A percentile compares a stretch with the other conserved stretches of the same genome.
Conservation (phyloP, 1,140 invertebrate species). For the Ooceraea biroi region DNA sequence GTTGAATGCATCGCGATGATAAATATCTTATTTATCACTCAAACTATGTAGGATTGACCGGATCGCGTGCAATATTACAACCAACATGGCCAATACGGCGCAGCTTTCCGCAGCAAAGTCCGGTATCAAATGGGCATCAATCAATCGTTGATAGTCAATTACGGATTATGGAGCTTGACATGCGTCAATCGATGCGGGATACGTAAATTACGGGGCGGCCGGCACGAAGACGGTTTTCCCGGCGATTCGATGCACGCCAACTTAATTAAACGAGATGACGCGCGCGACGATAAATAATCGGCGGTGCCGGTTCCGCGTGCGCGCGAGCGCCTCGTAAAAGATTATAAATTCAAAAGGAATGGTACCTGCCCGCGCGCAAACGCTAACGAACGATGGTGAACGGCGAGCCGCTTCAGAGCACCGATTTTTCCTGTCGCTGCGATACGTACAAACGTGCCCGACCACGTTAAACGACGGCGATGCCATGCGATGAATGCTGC, state of each 20-base stretch:
- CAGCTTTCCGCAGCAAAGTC: background rate
- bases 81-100: background rate
- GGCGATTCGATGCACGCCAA: constrained; percentile 35
- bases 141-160: constrained; percentile 66
- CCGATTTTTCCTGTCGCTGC: constrained; percentile 51
- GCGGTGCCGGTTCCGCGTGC: too few relatives aligned
- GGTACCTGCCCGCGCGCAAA: background rate
- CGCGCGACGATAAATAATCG: constrained; percentile 69
- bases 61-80: background rate
- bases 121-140: constrained; percentile 44
- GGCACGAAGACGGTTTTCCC: constrained; percentile 40
- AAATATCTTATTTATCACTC: too few relatives aligned
- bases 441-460: constrained; percentile 46
- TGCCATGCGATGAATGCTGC: constrained; percentile 7
- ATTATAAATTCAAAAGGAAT: constrained; percentile 73
- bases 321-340: constrained; percentile 32
- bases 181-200: constrained; percentile 60
- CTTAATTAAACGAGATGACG: constrained; percentile 73
- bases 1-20: too few relatives aligned
- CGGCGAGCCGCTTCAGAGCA: background rate
- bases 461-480: constrained; percentile 27
- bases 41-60: too few relatives aligned
- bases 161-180: constrained; percentile 66
- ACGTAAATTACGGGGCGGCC: constrained; percentile 65
- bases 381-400: constrained; percentile 52